phyloP scores from a whole-genome alignment of 2,113 vertebrate genomes.

The Corythoichthys intestinalis region DNA sequence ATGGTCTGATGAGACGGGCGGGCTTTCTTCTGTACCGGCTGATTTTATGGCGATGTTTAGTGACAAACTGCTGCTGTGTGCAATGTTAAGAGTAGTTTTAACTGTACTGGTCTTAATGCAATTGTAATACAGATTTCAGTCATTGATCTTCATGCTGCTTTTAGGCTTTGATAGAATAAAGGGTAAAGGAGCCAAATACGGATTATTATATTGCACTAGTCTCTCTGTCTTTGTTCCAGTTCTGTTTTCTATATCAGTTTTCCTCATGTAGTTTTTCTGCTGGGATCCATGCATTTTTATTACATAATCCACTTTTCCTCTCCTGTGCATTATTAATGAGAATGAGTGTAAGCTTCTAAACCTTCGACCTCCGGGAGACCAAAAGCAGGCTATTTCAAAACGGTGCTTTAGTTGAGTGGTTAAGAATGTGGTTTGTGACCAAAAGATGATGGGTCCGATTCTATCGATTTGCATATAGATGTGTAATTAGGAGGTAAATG shows the following conservation, averaged over 20 bases:
- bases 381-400: background rate
- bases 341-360: background rate
- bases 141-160: background rate
- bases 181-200: background rate
- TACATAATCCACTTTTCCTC: conserved; percentile 14
- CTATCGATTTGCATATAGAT: background rate
- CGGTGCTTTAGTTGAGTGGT: background rate
- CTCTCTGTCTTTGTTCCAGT: background rate
- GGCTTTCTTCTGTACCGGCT: too few species aligned
- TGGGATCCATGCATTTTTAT: conserved; percentile 1
- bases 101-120: background rate
- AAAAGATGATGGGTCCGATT: background rate
- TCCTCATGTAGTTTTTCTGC: conserved; percentile 4
- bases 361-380: background rate
- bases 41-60: too few species aligned
- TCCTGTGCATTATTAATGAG: background rate
- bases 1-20: too few species aligned
- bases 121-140: background rate
- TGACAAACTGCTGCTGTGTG: too few species aligned
- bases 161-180: background rate
- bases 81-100: too few species aligned
- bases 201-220: background rate
- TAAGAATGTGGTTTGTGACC: background rate
- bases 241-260: background rate
- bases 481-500: too few species aligned